Conservation (phyloP, 92 coral and sea anemone species). For the Scolanthus callimorphus region DNA sequence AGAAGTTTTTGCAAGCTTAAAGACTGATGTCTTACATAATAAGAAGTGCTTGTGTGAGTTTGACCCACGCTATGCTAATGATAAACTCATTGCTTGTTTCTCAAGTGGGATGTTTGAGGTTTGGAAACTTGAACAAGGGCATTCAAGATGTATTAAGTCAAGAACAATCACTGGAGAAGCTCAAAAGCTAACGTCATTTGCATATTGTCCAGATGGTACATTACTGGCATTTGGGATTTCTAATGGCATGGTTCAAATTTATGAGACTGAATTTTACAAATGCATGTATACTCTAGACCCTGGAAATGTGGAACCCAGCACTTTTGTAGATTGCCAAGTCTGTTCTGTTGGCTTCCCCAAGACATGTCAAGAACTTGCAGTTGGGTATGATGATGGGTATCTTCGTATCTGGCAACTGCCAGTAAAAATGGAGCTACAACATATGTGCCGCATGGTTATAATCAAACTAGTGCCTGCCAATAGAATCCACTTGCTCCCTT, state of each 20-base stretch:
- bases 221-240: conserved; percentile 69
- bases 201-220: conserved; percentile 65
- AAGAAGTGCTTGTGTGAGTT: conserved; percentile 60
- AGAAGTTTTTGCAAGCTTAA: conserved; percentile 42
- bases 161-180: conserved; percentile 30
- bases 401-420: conserved; percentile 83
- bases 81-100: conserved; percentile 46
- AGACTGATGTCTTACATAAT: conserved; percentile 14
- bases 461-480: conserved; percentile 50
- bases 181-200: conserved; percentile 38
- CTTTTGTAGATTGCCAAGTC: conserved; percentile 1
- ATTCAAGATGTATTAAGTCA: conserved; percentile 31
- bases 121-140: conserved; percentile 46
- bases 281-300: conserved; percentile 37
- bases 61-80: conserved; percentile 49
- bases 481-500: conserved; percentile 50
- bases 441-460: conserved; percentile 75
- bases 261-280: conserved; percentile 44
- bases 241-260: conserved; percentile 49
- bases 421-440: conserved; percentile 70
- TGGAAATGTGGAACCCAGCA: conserved; percentile 1
- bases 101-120: conserved; percentile 55
- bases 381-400: conserved; percentile 66
- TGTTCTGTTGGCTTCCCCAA: conserved; percentile 78
- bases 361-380: conserved; percentile 81